Percentiles rank a stretch among this genome's conserved stretches.
Evolutionary conservation across 1,140 invertebrate genomes (phyloP).

Genomic region (Lethocerus indicus): DNA sequence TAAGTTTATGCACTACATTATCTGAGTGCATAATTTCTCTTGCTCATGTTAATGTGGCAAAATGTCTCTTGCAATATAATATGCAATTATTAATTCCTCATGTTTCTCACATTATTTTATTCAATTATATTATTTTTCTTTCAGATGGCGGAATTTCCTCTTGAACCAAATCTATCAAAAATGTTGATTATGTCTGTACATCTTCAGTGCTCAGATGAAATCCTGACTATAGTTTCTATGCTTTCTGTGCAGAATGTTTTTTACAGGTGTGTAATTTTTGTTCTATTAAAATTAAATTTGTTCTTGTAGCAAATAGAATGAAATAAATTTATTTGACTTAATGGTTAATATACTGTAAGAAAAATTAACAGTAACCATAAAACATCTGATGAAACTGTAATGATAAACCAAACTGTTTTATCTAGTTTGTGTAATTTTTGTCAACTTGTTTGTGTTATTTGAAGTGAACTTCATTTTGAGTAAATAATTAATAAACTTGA

Average conservation of each 20-base stretch:
- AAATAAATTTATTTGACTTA: too few species aligned
- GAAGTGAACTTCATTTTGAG: too few species aligned
- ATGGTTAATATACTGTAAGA: too few species aligned
- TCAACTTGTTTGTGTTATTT: too few species aligned
- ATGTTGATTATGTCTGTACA: slow-evolving; percentile 99
- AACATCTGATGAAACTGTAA: too few species aligned
- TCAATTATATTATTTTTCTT: slow-evolving; percentile 18
- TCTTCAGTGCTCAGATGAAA: slow-evolving; percentile 95
- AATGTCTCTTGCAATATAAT: neutral
- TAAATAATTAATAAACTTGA: too few species aligned
- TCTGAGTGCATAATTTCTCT: slow-evolving; percentile 2
- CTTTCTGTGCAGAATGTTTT: slow-evolving; percentile 98
- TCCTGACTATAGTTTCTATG: slow-evolving; percentile 98
- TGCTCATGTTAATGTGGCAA: neutral
- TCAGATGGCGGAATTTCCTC: slow-evolving; percentile 96
- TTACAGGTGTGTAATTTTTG: slow-evolving; percentile 43
- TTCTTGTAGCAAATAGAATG: too few species aligned
- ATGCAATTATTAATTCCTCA: slow-evolving; percentile 6
- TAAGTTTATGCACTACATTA: slow-evolving; percentile 25
- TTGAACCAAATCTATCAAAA: slow-evolving; percentile 97
- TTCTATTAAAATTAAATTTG: too few species aligned
- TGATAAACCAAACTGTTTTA: too few species aligned
- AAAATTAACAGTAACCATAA: too few species aligned
- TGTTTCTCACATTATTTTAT: neutral
- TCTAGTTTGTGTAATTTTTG: too few species aligned